These are phyloP conservation scores for Crossaster papposus DNA, from an alignment of 53 echinoderm and acorn worm genomes.

Conservation along the genomic window DNA sequence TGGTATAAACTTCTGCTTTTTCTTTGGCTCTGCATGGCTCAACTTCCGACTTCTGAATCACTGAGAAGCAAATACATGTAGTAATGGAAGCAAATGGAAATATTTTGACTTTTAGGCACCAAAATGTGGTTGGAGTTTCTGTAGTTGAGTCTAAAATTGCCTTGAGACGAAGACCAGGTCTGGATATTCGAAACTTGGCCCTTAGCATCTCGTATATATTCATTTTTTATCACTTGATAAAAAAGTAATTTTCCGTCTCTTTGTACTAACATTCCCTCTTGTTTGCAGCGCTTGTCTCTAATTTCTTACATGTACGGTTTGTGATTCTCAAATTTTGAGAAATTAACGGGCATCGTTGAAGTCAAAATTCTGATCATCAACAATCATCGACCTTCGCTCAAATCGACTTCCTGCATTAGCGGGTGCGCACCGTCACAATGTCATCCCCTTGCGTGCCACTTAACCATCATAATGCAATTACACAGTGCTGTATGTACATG, in stretches of 20 bases:
- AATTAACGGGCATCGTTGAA: neutral
- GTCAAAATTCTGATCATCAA: neutral
- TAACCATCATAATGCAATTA: constrained; percentile 19
- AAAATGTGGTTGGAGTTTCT: too few relatives aligned
- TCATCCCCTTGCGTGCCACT: constrained; percentile 21
- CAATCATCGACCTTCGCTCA: neutral
- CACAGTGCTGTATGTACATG: neutral
- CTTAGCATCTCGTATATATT: too few relatives aligned
- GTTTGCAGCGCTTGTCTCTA: neutral
- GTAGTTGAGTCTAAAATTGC: too few relatives aligned
- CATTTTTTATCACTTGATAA: neutral
- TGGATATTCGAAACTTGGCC: too few relatives aligned
- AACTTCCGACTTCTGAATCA: too few relatives aligned
- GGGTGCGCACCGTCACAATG: neutral
- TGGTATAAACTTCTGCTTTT: too few relatives aligned
- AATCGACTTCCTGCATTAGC: neutral
- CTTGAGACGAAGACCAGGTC: too few relatives aligned
- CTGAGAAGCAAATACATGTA: too few relatives aligned
- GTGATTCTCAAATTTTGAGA: neutral
- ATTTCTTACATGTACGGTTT: too few relatives aligned
- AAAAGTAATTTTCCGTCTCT: neutral
- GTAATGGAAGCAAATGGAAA: too few relatives aligned
- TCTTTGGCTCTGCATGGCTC: too few relatives aligned
- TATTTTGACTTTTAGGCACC: too few relatives aligned
- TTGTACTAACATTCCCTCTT: neutral